Evolutionary conservation across 1,140 invertebrate genomes (phyloP).

Genomic region (Drosophila kurseongensis): DNA sequence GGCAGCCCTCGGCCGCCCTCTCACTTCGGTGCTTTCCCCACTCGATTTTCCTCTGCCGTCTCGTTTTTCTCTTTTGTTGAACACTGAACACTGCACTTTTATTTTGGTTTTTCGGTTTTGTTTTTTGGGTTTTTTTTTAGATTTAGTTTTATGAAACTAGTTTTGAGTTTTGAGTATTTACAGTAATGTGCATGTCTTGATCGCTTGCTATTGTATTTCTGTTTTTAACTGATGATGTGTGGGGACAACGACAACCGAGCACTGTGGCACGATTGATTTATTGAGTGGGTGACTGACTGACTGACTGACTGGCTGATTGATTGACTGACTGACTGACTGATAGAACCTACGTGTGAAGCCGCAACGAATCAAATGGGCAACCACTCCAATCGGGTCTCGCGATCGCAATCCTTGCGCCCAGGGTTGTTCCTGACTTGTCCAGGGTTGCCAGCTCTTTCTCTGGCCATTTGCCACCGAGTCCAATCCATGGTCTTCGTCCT

Average conservation of each 20-base stretch:
- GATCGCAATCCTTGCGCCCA: conserved; percentile 29
- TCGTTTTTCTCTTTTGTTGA: conserved; percentile 5
- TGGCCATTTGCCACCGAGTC: conserved; percentile 82
- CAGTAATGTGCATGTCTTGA: conserved; percentile 46
- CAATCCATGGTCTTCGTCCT: conserved; percentile 76
- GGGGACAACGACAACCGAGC: conserved; percentile 36
- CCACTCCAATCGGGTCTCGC: conserved; percentile 42
- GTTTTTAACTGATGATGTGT: conserved; percentile 33
- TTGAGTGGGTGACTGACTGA: conserved; percentile 33
- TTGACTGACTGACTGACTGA: conserved; percentile 37
- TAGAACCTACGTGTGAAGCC: conserved; percentile 47
- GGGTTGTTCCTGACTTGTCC: conserved; percentile 47
- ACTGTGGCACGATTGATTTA: conserved; percentile 32
- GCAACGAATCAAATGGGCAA: conserved; percentile 52
- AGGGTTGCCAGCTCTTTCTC: conserved; percentile 71
- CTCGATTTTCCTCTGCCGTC: conserved; percentile 13
- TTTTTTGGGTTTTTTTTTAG: background rate
- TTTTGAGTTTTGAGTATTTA: conserved; percentile 38
- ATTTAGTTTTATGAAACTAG: conserved; percentile 34
- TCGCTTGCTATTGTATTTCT: conserved; percentile 31
- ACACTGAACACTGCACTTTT: conserved; percentile 44
- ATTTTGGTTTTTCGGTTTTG: background rate
- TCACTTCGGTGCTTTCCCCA: conserved; percentile 12
- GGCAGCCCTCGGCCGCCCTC: conserved; percentile 43
- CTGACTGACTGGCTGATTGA: conserved; percentile 22